Evolutionary conservation across 2,888 invertebrate genomes (phyloP).

Genomic region (Drosophila barbarae): DNA sequence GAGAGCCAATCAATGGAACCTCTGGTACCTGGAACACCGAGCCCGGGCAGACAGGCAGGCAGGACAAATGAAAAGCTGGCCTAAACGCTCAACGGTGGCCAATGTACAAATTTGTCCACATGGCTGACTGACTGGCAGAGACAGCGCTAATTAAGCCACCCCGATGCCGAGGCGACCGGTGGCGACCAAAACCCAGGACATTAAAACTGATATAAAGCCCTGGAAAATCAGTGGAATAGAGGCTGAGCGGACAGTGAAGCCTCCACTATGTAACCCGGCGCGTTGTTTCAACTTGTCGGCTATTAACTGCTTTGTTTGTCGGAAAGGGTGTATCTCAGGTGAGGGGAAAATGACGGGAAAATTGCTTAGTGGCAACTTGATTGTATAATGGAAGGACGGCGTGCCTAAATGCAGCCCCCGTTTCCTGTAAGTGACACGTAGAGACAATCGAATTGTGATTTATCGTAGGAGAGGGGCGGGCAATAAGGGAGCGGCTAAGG

Average conservation of each 20-base stretch:
- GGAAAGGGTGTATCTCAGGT: not conserved
- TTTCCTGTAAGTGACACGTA: conserved; percentile 71
- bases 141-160: conserved; percentile 69
- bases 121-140: conserved; percentile 63
- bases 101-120: conserved; percentile 62
- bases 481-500: conserved; percentile 5
- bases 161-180: conserved; percentile 19
- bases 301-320: conserved; percentile 48
- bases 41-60: not conserved
- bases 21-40: conserved; percentile 3
- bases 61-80: conserved; percentile 39
- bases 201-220: conserved; percentile 60
- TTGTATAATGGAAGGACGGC: conserved; percentile 63
- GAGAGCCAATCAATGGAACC: conserved; percentile 56
- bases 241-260: not conserved
- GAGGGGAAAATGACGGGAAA: conserved; percentile 11
- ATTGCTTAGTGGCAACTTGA: conserved; percentile 46
- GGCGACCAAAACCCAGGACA: conserved; percentile 31
- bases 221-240: conserved; percentile 50
- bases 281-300: conserved; percentile 50
- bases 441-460: conserved; percentile 75
- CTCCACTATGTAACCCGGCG: not conserved
- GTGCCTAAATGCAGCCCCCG: conserved; percentile 57
- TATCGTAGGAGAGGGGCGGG: conserved; percentile 36
- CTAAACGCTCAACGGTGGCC: conserved; percentile 61